Percentiles rank a stretch among this genome's conserved stretches.
phyloP scores from a whole-genome alignment of 2,113 vertebrate species.

The Lampris megalopsis region DNA sequence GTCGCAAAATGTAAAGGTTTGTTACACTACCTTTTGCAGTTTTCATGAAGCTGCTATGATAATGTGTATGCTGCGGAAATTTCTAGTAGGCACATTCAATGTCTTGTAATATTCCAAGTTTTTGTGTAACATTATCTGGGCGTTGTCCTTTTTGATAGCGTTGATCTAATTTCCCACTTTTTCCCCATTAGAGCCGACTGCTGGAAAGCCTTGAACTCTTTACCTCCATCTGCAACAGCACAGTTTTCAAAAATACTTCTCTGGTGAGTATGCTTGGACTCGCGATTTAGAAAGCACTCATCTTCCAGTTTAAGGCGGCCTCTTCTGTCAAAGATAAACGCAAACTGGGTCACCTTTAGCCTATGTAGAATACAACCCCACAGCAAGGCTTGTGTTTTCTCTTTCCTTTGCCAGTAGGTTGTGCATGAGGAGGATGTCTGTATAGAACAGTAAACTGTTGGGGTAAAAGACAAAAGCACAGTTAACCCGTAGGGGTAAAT shows the following conservation, averaged over 20 bases:
- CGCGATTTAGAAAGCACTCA: neutral
- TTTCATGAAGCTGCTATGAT: too few relatives aligned
- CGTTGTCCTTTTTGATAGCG: neutral
- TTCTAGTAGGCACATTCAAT: too few relatives aligned
- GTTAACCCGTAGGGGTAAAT: neutral
- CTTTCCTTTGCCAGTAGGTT: neutral
- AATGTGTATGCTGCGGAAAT: too few relatives aligned
- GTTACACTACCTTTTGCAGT: too few relatives aligned
- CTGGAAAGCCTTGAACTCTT: slow-evolving; percentile 80
- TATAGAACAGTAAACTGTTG: neutral
- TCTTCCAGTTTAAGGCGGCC: too few relatives aligned
- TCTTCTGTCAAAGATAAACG: neutral
- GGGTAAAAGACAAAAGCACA: too few relatives aligned
- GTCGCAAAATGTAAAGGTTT: too few relatives aligned
- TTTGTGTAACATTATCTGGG: neutral
- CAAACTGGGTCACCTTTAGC: neutral
- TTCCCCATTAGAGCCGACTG: slow-evolving; percentile 67
- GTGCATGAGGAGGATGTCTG: neutral
- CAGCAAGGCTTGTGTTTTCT: too few relatives aligned
- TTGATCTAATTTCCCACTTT: neutral
- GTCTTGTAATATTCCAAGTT: too few relatives aligned
- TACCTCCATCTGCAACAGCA: slow-evolving; percentile 69
- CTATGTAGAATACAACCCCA: too few relatives aligned
- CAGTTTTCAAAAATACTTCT: slow-evolving; percentile 66
- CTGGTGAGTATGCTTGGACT: slow-evolving; percentile 66